Conservation (phyloP, 1,140 invertebrate species). For the Zeugodacus cucurbitae region DNA sequence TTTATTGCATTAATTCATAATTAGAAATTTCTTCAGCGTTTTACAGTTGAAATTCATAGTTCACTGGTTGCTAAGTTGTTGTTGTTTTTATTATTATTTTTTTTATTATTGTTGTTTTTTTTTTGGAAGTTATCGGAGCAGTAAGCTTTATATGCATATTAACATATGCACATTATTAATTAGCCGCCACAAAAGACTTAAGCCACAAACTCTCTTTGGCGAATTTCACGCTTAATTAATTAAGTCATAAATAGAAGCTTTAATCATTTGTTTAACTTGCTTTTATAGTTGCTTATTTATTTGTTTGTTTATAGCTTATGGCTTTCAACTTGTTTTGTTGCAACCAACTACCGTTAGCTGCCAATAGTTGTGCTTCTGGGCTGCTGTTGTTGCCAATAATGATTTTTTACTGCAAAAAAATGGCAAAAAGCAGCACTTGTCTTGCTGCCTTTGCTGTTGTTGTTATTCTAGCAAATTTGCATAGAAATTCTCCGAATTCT, state of each 20-base stretch:
- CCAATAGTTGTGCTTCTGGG: background rate
- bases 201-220: conserved; percentile 51
- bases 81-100: background rate
- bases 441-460: background rate
- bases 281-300: background rate
- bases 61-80: background rate
- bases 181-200: conserved; percentile 55
- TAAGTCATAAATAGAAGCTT: background rate
- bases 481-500: background rate
- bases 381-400: background rate
- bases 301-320: background rate
- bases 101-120: no score
- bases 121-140: no score
- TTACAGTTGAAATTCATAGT: background rate
- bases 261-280: background rate
- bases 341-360: background rate
- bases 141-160: background rate
- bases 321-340: background rate
- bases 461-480: background rate
- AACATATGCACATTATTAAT: background rate
- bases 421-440: background rate
- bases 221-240: background rate
- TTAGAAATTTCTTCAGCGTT: background rate
- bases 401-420: background rate
- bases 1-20: background rate